phyloP scores from a whole-genome alignment of 1,140 invertebrate genomes.

The Ephestia elutella region DNA sequence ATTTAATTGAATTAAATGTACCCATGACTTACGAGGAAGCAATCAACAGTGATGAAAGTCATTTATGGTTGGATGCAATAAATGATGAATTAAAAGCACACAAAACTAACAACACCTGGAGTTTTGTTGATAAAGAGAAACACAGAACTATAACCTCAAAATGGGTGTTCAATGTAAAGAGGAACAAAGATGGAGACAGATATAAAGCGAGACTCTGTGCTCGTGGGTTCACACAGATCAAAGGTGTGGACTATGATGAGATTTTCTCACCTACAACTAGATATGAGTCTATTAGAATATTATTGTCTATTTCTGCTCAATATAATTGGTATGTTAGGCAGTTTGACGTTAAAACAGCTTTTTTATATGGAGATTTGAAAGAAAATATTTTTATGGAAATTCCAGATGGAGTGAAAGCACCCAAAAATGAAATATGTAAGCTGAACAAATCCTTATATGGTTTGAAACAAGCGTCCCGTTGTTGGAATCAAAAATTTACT shows the following conservation, averaged over 20 bases:
- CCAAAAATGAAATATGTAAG: conserved; percentile 6
- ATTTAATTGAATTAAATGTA: conserved; percentile 16
- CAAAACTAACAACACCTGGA: conserved; percentile 32
- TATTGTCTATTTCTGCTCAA: conserved; percentile 51
- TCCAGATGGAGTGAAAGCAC: conserved; percentile 30
- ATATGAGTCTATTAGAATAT: conserved; percentile 46
- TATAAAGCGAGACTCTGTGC: conserved; percentile 21
- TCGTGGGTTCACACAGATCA: not conserved
- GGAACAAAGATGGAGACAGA: conserved; percentile 18
- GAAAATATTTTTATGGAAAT: conserved; percentile 50
- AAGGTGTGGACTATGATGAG: conserved; percentile 42
- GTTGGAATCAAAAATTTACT: conserved; percentile 27
- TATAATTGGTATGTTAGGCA: conserved; percentile 46
- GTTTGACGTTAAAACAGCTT: conserved; percentile 68
- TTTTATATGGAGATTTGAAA: conserved; percentile 47
- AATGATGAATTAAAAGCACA: conserved; percentile 28
- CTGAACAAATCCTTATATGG: conserved; percentile 6
- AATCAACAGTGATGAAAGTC: conserved; percentile 15
- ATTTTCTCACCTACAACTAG: conserved; percentile 56
- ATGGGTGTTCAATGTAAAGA: conserved; percentile 30
- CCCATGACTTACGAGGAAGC: conserved; percentile 27
- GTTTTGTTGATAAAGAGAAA: conserved; percentile 11
- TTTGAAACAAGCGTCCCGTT: conserved; percentile 5
- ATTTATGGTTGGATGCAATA: conserved; percentile 25
- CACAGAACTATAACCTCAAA: conserved; percentile 22